phyloP scores from a whole-genome alignment of 2,888 invertebrate species.

The Choreutis nemorana region DNA sequence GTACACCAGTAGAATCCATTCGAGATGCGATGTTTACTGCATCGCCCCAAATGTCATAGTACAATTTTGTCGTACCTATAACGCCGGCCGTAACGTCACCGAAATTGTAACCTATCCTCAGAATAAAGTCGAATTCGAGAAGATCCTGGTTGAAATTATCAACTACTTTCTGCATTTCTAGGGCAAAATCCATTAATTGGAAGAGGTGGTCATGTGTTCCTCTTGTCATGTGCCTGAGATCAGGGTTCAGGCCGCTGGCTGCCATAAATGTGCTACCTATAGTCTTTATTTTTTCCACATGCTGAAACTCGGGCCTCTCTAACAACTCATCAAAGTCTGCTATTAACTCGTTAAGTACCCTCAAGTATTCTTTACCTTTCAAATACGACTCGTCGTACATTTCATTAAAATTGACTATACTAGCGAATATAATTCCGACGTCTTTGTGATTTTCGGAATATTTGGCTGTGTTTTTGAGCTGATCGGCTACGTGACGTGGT shows the following conservation, averaged over 20 bases:
- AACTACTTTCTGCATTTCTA: conserved; percentile 89
- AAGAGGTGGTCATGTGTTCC: conserved; percentile 81
- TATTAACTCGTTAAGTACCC: conserved; percentile 95
- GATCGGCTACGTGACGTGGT: conserved; percentile 93
- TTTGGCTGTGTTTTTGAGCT: conserved; percentile 89
- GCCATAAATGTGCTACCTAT: conserved; percentile 98
- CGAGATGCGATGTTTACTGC: conserved; percentile 96
- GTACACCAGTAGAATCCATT: conserved; percentile 96
- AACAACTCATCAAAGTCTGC: conserved; percentile 96
- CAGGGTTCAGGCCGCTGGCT: conserved; percentile 92
- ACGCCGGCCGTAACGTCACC: conserved; percentile 97
- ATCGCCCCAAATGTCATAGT: conserved; percentile 99
- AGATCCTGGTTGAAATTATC: conserved; percentile 89
- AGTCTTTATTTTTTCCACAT: conserved; percentile 97
- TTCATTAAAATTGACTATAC: conserved; percentile 96
- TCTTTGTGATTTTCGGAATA: conserved; percentile 95
- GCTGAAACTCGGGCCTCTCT: conserved; percentile 79
- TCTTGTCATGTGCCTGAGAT: conserved; percentile 72
- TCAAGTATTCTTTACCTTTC: conserved; percentile 92
- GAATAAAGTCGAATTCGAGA: conserved; percentile 86
- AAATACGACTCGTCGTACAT: conserved; percentile 97
- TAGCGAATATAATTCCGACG: conserved; percentile 94
- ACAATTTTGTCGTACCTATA: conserved; percentile 94
- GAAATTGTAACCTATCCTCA: conserved; percentile 89
- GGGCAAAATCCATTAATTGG: conserved; percentile 90